Conservation (phyloP, 2,888 invertebrate genomes). For the Drosophila bunnanda region DNA sequence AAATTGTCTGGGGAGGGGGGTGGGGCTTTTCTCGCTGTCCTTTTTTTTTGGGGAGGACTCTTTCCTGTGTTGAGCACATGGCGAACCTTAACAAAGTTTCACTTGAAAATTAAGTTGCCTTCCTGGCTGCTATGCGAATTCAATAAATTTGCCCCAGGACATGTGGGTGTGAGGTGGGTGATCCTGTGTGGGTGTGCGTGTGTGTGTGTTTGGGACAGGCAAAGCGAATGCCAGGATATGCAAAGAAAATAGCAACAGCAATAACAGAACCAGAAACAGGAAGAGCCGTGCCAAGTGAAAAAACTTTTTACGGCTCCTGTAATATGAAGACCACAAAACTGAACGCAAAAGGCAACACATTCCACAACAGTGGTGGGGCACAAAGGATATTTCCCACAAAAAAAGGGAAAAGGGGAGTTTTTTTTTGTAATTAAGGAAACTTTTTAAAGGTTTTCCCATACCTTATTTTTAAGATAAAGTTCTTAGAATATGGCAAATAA, state of each 20-base stretch:
- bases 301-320: conserved; percentile 59
- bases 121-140: conserved; percentile 68
- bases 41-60: conserved; percentile 10
- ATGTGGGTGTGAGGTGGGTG: conserved; percentile 18
- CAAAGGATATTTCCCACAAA: background rate
- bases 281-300: conserved; percentile 18
- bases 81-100: conserved; percentile 72
- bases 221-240: conserved; percentile 29
- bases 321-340: conserved; percentile 61
- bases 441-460: background rate
- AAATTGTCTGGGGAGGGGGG: conserved; percentile 61
- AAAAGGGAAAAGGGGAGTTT: background rate
- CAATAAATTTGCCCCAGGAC: conserved; percentile 69
- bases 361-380: conserved; percentile 9
- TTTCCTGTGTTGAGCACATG: conserved; percentile 52
- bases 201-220: conserved; percentile 29
- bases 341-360: conserved; percentile 40
- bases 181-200: conserved; percentile 7
- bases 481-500: background rate
- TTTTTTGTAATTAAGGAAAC: background rate
- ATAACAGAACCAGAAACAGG: conserved; percentile 53
- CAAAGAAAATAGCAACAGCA: conserved; percentile 36
- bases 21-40: conserved; percentile 39
- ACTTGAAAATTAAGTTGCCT: conserved; percentile 73
- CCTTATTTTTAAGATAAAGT: too few species aligned